Percentiles rank a stretch among this genome's conserved stretches.
Evolutionary conservation across 2,888 invertebrate genomes (phyloP).

Genomic region (Sminthurinus aureus): DNA sequence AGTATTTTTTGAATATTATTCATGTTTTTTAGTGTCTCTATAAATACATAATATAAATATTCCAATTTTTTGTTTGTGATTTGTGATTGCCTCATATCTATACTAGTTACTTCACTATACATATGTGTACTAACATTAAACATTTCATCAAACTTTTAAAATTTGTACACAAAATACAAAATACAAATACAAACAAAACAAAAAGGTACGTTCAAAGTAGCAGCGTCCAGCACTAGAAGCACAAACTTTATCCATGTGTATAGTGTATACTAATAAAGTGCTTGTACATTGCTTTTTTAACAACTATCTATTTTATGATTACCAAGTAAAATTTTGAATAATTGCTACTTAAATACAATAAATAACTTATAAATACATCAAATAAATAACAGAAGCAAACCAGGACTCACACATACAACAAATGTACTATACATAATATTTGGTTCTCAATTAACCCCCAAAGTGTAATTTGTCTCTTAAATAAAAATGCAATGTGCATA

Average conservation of each 20-base stretch:
- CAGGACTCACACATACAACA: too few species aligned
- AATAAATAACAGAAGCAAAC: neutral
- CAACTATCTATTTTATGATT: neutral
- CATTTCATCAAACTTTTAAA: neutral
- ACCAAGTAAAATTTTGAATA: constrained; percentile 1
- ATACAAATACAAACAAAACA: neutral
- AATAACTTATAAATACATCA: neutral
- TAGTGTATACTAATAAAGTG: too few species aligned
- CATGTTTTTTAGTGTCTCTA: too few species aligned
- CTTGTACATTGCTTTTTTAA: neutral
- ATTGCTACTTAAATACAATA: neutral
- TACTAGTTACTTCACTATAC: neutral
- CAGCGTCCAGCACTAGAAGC: constrained; percentile 9
- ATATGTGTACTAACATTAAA: neutral
- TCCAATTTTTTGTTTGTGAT: neutral
- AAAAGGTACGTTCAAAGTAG: constrained; percentile 8
- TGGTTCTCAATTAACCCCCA: too few species aligned
- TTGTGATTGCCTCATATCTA: neutral
- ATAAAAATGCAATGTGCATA: too few species aligned
- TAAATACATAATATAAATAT: too few species aligned
- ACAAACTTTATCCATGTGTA: too few species aligned
- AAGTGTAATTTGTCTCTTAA: too few species aligned
- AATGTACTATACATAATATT: too few species aligned
- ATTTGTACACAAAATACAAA: neutral
- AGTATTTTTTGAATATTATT: too few species aligned